Percentiles rank a stretch among this genome's conserved stretches.
phyloP scores from a whole-genome alignment of 2,888 invertebrate species.

The Eurytoma adleriae region DNA sequence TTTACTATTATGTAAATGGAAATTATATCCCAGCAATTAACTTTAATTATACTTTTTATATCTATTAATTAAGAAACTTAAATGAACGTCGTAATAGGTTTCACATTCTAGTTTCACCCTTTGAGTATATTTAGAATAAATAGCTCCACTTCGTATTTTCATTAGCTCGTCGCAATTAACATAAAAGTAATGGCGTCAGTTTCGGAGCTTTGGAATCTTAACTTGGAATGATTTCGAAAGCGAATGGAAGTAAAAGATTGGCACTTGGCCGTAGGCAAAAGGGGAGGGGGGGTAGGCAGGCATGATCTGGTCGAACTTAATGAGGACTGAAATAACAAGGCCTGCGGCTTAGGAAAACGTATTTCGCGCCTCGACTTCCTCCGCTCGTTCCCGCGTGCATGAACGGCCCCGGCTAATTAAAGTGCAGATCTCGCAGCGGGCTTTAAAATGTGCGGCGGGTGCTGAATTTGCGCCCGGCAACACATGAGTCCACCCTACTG shows the following conservation, averaged over 20 bases:
- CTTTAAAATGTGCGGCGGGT: slow-evolving; percentile 63
- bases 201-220: not conserved
- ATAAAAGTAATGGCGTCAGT: not conserved
- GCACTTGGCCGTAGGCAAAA: not conserved
- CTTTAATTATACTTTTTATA: no score
- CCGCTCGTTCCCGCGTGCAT: not conserved
- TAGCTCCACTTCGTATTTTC: no score
- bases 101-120: no score
- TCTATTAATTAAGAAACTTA: not conserved
- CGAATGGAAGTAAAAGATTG: not conserved
- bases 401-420: slow-evolving; percentile 65
- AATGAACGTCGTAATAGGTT: not conserved
- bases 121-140: no score
- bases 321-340: slow-evolving; percentile 44
- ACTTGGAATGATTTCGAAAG: slow-evolving; percentile 18
- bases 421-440: slow-evolving; percentile 65
- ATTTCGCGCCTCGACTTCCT: not conserved
- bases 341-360: slow-evolving; percentile 36
- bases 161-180: no score
- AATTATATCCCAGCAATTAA: no score
- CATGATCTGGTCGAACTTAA: slow-evolving; percentile 38
- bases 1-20: no score
- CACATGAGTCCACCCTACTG: slow-evolving; percentile 62
- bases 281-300: slow-evolving; percentile 1
- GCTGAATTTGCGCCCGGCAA: slow-evolving; percentile 56